Evolutionary conservation across 2,888 invertebrate genomes (phyloP), one percentile per base, ranked within the genome.

Genomic region (Lobophora halterata): DNA sequence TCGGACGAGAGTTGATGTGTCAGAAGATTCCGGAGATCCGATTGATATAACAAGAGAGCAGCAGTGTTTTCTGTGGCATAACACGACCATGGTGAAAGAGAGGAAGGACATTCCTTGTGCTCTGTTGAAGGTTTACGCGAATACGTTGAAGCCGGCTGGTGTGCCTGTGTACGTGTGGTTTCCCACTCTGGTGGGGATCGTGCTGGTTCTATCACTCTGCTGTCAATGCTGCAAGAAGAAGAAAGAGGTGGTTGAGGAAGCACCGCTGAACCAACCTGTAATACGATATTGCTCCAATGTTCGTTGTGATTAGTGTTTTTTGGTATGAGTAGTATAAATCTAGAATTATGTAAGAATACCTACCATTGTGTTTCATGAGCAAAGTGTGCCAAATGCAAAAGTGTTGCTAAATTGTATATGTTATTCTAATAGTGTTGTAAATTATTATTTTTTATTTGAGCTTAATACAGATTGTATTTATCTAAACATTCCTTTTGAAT

Each of bases 141-240:
- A 71, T 3, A 82, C 82, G 1, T 71, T 86, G 67, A 71, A 69
- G 30, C 71, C 73, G 5, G 55, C 70, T 0, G 77, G 80, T 0
- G 57, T 81, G 2, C 83, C 83, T 0, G 73, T 79, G 6, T 82
- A 83, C 41, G 67, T 85, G 33, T 85, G 82, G 83, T 49, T 86
- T 39, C 82, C 86, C 5, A 52, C 71, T 5, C 50, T 80, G 16
- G 17, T 85, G 19, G 71, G 61, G 1, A 46, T 64, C 1, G 65
- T 82, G 1, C 52, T 80, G 1, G 54, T 60, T 1, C 61, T 82
- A 5, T 71, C 72, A 11, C 46, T 76, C 32, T 71, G 66, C 30
- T 76, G 77, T 38, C 71, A 71, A 33, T 77, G 70, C 52, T 72
- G 63, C 26, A 74, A 60, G 21, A 74, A 65, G 30, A 68, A 71